These are phyloP conservation scores for Sardinella longiceps DNA, from an alignment of 2,797 vertebrate species.

Conservation along the genomic window DNA sequence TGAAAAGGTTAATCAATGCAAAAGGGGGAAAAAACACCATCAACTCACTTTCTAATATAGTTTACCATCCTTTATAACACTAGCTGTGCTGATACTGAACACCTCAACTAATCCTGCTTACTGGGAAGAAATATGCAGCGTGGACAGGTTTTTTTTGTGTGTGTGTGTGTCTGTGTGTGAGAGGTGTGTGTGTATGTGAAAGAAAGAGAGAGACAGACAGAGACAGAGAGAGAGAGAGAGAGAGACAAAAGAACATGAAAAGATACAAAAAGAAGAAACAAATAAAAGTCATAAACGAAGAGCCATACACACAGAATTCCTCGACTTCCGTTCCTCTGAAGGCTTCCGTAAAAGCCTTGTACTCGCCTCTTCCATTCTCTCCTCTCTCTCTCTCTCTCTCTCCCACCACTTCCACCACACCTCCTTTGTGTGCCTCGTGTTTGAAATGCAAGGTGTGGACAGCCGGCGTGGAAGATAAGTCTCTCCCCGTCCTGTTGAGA, in stretches of 20 bases:
- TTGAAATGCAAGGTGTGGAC: conserved; percentile 9
- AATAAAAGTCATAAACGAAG: background rate
- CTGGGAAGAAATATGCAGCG: background rate
- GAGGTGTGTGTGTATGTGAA: background rate
- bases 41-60: background rate
- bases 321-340: background rate
- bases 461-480: conserved; percentile 16
- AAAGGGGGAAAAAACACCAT: conserved; percentile 15
- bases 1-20: conserved; percentile 31
- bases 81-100: background rate
- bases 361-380: background rate
- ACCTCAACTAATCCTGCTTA: background rate
- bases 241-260: background rate
- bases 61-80: background rate
- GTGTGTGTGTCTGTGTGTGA: conserved; percentile 23
- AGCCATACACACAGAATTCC: background rate
- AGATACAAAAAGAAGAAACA: background rate
- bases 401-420: too few species aligned
- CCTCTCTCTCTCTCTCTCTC: too few species aligned
- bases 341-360: background rate
- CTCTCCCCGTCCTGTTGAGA: conserved; percentile 27
- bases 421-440: background rate
- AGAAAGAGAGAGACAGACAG: background rate
- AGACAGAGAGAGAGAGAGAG: background rate
- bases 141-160: background rate